Conservation (phyloP, 1,140 invertebrate genomes). For the Diorhabda sublineata region DNA sequence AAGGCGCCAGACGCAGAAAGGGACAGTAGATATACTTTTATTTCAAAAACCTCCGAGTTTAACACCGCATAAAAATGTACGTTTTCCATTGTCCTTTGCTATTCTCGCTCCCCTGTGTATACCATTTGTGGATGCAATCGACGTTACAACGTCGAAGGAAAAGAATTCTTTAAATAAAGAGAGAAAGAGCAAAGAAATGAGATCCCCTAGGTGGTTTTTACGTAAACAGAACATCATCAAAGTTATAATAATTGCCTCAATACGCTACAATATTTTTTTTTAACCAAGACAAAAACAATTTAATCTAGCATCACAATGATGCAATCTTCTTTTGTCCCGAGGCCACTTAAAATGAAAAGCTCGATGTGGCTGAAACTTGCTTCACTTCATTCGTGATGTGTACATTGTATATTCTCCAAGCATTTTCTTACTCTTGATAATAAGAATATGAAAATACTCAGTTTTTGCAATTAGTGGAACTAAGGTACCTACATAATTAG, state of each 20-base stretch:
- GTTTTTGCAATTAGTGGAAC: background rate
- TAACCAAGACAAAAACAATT: conserved; percentile 18
- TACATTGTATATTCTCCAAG: background rate
- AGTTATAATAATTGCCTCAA: conserved; percentile 17
- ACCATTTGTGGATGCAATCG: background rate
- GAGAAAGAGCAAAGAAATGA: background rate
- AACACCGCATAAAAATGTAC: background rate
- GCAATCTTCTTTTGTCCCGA: conserved; percentile 10
- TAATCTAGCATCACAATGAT: conserved; percentile 20
- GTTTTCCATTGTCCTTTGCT: background rate
- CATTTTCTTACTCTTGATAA: background rate
- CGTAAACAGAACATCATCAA: background rate
- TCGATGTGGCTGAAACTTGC: background rate
- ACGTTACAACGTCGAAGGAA: background rate
- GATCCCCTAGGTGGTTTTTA: background rate
- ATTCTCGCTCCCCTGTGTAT: background rate
- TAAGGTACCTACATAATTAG: background rate
- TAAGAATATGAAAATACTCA: background rate
- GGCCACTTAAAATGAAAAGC: conserved; percentile 6
- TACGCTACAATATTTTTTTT: conserved; percentile 15
- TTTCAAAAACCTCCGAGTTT: background rate
- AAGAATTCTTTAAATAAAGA: background rate
- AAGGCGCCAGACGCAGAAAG: background rate
- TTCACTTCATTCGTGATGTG: background rate
- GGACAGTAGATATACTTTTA: background rate